Evolutionary conservation across 2,888 invertebrate genomes (phyloP).

Genomic region (Pteria penguin): DNA sequence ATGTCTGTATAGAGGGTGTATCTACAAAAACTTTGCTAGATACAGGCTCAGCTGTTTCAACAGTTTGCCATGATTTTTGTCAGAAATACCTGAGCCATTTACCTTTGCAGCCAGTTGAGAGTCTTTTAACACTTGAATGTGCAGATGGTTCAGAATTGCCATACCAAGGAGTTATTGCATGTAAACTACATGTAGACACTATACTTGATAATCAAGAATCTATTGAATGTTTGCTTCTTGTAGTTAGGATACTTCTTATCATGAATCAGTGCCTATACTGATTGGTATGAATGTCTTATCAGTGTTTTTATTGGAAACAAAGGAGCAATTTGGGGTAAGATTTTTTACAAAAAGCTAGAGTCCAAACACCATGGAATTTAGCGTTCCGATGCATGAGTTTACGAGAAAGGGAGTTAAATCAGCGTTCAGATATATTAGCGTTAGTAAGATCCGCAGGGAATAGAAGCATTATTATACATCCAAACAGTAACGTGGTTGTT

Average conservation of each 20-base stretch:
- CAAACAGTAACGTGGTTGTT: too few relatives aligned
- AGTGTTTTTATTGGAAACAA: too few relatives aligned
- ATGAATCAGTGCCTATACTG: conserved; percentile 1
- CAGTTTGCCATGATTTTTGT: background rate
- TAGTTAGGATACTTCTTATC: conserved; percentile 11
- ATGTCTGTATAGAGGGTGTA: background rate
- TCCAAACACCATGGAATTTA: background rate
- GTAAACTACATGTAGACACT: background rate
- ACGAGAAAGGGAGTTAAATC: conserved; percentile 1
- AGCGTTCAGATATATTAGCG: background rate
- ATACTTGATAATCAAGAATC: background rate
- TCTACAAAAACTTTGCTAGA: background rate
- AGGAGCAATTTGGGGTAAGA: background rate
- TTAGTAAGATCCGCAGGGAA: background rate
- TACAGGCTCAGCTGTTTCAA: background rate
- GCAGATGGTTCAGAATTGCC: too few relatives aligned
- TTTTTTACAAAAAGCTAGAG: conserved; percentile 4
- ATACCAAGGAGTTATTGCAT: background rate
- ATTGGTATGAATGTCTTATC: conserved; percentile 20
- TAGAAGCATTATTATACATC: too few relatives aligned
- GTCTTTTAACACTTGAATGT: background rate
- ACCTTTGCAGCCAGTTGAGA: too few relatives aligned
- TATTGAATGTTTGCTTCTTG: conserved; percentile 5
- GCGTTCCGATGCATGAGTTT: conserved; percentile 2
- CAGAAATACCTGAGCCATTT: background rate